A percentile compares a stretch with the other conserved stretches of the same genome.
phyloP scores from a whole-genome alignment of 2,888 invertebrate species.

The Tenthredo mesomela region DNA sequence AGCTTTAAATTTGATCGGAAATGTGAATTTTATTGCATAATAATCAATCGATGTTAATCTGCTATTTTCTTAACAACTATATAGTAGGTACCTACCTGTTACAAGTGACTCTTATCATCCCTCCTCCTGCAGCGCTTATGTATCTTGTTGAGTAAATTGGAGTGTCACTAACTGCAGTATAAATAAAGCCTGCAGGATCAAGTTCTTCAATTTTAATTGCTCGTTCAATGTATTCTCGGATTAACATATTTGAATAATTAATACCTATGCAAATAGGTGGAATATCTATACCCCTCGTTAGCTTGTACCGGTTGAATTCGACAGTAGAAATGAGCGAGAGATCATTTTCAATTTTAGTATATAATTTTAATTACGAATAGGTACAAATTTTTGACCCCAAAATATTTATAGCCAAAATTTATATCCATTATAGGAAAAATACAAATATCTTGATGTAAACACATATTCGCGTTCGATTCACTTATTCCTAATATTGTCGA shows the following conservation, averaged over 20 bases:
- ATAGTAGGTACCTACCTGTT: background rate
- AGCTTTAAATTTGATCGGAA: too few species aligned
- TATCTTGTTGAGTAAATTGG: background rate
- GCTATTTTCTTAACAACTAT: background rate
- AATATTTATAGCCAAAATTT: background rate
- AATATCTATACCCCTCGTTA: conserved; percentile 3
- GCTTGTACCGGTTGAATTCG: too few species aligned
- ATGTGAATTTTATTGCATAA: background rate
- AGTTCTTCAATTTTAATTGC: background rate
- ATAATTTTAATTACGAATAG: too few species aligned
- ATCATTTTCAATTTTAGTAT: background rate
- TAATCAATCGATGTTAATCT: background rate
- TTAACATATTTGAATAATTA: conserved; percentile 3
- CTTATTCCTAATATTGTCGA: background rate
- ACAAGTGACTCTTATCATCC: conserved; percentile 2
- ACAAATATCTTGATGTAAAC: background rate
- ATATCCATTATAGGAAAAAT: background rate
- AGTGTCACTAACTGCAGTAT: background rate
- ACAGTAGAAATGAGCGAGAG: background rate
- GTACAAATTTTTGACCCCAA: background rate
- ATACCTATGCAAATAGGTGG: background rate
- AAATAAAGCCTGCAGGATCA: background rate
- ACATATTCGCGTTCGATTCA: background rate
- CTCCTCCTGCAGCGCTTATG: too few species aligned
- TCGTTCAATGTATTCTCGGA: background rate